Percentiles rank a stretch among this genome's conserved stretches.
These are phyloP conservation scores for Trichogramma dendrolimi DNA, from an alignment of 2,888 invertebrate genomes.

Conservation along the genomic window DNA sequence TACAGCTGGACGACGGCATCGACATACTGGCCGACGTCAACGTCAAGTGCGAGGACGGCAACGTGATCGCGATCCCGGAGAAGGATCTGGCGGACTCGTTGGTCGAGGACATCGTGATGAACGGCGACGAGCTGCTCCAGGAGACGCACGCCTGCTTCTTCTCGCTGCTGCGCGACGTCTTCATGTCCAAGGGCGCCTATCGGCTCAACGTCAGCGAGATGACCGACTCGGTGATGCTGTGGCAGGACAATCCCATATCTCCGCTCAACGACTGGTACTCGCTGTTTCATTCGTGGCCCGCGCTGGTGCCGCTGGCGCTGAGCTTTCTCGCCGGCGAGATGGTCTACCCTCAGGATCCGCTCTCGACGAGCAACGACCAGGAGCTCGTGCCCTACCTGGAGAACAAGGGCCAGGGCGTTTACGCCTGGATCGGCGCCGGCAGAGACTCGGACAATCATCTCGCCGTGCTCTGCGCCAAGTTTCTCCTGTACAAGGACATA, in stretches of 20 bases:
- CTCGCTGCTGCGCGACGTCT: conserved; percentile 80
- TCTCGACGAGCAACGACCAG: conserved; percentile 39
- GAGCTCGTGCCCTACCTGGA: conserved; percentile 50
- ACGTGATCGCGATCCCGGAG: conserved; percentile 43
- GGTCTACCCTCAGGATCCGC: conserved; percentile 42
- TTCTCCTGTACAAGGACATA: conserved; percentile 63
- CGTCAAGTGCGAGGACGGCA: conserved; percentile 44
- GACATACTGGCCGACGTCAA: conserved; percentile 57
- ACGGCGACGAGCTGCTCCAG: conserved; percentile 59
- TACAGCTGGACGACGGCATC: conserved; percentile 65
- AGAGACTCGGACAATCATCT: conserved; percentile 81
- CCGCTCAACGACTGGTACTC: conserved; percentile 79
- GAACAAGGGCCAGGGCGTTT: conserved; percentile 56
- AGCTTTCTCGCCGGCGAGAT: conserved; percentile 49
- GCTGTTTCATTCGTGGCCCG: conserved; percentile 46
- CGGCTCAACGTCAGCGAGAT: conserved; percentile 74
- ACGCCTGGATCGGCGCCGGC: conserved; percentile 93
- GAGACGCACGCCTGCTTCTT: conserved; percentile 83
- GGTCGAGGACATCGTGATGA: conserved; percentile 41
- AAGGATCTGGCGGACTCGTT: conserved; percentile 39
- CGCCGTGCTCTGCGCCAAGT: conserved; percentile 70
- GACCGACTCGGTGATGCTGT: conserved; percentile 67
- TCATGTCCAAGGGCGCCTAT: conserved; percentile 80
- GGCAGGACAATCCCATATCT: conserved; percentile 76
- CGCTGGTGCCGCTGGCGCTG: conserved; percentile 45